These are phyloP conservation scores for Aegithalos caudatus DNA, from an alignment of 2,113 vertebrate genomes.

Conservation along the genomic window DNA sequence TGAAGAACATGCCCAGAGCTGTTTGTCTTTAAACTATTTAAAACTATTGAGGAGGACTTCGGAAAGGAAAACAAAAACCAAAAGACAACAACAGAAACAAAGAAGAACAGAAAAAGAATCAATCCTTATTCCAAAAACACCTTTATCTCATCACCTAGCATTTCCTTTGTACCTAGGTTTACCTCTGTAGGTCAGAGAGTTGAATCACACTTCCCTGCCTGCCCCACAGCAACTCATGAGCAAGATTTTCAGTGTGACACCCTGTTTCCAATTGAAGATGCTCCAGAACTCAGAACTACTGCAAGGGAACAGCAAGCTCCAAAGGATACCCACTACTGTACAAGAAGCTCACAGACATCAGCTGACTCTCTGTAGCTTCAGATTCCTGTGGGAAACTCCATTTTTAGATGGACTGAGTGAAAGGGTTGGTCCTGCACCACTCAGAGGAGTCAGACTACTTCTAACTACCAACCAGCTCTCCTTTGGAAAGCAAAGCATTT, in stretches of 20 bases:
- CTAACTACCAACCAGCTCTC: background rate
- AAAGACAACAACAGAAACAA: background rate
- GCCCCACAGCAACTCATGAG: background rate
- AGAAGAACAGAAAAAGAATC: background rate
- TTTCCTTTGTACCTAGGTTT: background rate
- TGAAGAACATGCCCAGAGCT: background rate
- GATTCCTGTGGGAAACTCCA: background rate
- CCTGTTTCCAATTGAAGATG: background rate
- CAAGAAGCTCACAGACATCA: background rate
- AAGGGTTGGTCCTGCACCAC: background rate
- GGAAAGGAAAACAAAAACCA: background rate
- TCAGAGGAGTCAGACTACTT: background rate
- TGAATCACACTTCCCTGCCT: constrained; percentile 8
- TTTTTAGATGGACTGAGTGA: background rate
- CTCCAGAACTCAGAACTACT: background rate
- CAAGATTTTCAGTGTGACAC: background rate
- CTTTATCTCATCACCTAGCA: background rate
- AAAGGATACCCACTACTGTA: background rate
- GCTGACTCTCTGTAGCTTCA: background rate
- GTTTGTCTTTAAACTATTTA: background rate
- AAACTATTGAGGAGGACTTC: background rate
- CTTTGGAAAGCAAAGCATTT: background rate
- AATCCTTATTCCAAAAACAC: background rate
- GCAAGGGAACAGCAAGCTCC: background rate
- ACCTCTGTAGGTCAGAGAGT: background rate